Percentiles rank a stretch among this genome's conserved stretches.
phyloP scores from a whole-genome alignment of 2,888 invertebrate species.

The Drosophila mayaguana region DNA sequence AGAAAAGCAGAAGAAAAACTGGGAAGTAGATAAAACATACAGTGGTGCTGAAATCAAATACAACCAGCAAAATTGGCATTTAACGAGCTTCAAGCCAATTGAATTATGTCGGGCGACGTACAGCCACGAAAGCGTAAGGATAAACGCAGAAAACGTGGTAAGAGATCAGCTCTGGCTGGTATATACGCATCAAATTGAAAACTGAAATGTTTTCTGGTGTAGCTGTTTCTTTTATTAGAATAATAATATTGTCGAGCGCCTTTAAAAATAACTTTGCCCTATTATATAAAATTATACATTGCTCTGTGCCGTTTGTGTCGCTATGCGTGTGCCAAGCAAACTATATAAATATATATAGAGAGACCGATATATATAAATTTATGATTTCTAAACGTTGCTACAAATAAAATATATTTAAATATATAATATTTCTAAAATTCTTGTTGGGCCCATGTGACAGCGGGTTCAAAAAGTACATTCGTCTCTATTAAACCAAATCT shows the following conservation, averaged over 20 bases:
- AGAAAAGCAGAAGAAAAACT: background rate
- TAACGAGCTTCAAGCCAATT: conserved; percentile 17
- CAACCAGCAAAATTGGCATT: conserved; percentile 40
- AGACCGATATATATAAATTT: conserved; percentile 19
- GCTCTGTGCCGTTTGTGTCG: conserved; percentile 67
- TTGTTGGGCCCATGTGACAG: background rate
- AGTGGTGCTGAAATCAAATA: conserved; percentile 37
- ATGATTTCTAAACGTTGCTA: conserved; percentile 47
- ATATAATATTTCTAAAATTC: background rate
- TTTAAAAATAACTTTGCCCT: conserved; percentile 82
- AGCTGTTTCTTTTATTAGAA: conserved; percentile 77
- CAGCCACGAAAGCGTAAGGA: conserved; percentile 95
- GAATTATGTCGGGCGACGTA: conserved; percentile 93
- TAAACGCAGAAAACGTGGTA: conserved; percentile 91
- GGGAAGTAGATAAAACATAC: conserved; percentile 23
- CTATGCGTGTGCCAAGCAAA: conserved; percentile 69
- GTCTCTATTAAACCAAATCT: conserved; percentile 22
- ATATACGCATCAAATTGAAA: background rate
- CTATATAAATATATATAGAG: conserved; percentile 6
- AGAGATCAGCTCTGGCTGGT: conserved; percentile 44
- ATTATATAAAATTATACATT: conserved; percentile 83
- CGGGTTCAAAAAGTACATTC: conserved; percentile 6
- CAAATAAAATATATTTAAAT: background rate
- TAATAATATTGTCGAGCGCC: conserved; percentile 78
- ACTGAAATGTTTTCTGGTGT: conserved; percentile 23